Evolutionary conservation across 1,140 invertebrate genomes (phyloP).

Genomic region (Apocrypta bakeri): DNA sequence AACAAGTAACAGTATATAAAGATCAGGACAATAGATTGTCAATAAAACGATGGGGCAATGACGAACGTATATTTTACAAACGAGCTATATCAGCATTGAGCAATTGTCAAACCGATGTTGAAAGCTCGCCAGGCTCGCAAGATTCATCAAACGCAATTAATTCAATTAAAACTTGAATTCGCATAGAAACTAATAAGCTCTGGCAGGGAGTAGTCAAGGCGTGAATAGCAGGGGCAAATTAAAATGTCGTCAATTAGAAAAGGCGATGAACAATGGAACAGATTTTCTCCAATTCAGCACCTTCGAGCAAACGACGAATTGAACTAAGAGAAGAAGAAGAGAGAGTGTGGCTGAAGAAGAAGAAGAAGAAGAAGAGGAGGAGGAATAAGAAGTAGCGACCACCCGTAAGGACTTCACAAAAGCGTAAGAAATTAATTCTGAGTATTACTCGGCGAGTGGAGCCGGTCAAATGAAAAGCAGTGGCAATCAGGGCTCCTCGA

Average conservation of each 20-base stretch:
- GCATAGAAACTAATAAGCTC: not conserved
- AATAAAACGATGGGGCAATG: too few relatives aligned
- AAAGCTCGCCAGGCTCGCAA: not conserved
- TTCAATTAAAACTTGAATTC: conserved; percentile 13
- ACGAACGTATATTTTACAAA: too few relatives aligned
- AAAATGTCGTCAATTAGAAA: conserved; percentile 15
- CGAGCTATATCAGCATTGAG: too few relatives aligned
- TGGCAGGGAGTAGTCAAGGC: too few relatives aligned
- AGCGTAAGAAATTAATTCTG: conserved; percentile 25
- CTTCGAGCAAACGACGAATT: too few relatives aligned
- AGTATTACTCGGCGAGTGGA: not conserved
- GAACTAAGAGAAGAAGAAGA: too few relatives aligned
- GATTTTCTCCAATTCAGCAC: not conserved
- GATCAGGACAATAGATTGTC: too few relatives aligned
- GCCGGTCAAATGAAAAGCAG: conserved; percentile 10
- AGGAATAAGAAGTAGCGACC: not conserved
- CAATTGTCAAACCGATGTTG: not conserved
- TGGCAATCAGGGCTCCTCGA: not conserved
- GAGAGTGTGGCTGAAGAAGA: not conserved
- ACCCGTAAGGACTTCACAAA: conserved; percentile 16
- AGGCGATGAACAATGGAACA: not conserved
- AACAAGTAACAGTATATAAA: too few relatives aligned
- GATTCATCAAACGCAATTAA: conserved; percentile 21
- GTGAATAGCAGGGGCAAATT: not conserved
- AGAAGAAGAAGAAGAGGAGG: not conserved